Percentiles rank a stretch among this genome's conserved stretches.
Conservation (phyloP, 1,140 invertebrate species). For the Battus philenor region DNA sequence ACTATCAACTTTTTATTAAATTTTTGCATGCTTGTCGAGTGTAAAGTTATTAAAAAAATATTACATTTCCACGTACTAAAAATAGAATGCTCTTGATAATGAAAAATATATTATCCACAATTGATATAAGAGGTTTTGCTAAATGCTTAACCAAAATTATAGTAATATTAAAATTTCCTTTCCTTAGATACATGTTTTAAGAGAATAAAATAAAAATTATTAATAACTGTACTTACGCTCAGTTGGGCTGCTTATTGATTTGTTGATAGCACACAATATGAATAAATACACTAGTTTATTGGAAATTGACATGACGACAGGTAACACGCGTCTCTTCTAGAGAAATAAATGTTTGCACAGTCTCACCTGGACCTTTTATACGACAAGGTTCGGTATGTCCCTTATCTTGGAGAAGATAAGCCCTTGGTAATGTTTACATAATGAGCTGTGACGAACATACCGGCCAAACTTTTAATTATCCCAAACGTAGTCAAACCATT, state of each 20-base stretch:
- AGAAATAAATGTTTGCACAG: conserved; percentile 56
- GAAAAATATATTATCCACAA: too few species aligned
- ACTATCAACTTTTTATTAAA: too few species aligned
- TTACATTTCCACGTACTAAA: too few species aligned
- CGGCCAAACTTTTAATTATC: conserved; percentile 43
- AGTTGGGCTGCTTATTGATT: conserved; percentile 38
- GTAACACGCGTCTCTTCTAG: conserved; percentile 24
- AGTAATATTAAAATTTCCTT: too few species aligned
- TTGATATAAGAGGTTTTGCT: too few species aligned
- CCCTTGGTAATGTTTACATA: conserved; percentile 67
- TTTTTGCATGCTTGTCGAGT: too few species aligned
- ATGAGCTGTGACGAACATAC: conserved; percentile 54
- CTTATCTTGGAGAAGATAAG: conserved; percentile 64
- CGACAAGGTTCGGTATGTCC: conserved; percentile 30
- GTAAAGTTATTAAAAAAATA: too few species aligned
- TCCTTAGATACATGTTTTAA: not conserved
- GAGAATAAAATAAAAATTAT: not conserved
- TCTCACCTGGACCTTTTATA: conserved; percentile 54
- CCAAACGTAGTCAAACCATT: conserved; percentile 20
- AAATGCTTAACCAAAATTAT: too few species aligned
- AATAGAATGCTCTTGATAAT: too few species aligned
- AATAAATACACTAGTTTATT: conserved; percentile 37
- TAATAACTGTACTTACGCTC: conserved; percentile 35
- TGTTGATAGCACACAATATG: conserved; percentile 36
- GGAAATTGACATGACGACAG: conserved; percentile 38